Percentiles rank a stretch among this genome's conserved stretches.
Conservation (phyloP, 2,113 vertebrate species). For the Rhegmatorhina hoffmannsi region DNA sequence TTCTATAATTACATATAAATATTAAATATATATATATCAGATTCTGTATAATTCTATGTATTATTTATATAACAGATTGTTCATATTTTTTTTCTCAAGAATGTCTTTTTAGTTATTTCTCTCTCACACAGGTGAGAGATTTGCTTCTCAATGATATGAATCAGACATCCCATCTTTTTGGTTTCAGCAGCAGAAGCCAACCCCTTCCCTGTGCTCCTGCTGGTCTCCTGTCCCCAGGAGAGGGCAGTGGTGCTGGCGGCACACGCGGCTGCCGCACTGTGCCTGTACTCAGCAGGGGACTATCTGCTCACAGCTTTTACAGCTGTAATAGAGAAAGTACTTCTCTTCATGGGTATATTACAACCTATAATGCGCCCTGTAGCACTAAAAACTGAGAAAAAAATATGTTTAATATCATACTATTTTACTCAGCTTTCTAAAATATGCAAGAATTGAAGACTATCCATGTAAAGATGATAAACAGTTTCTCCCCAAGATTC, state of each 20-base stretch:
- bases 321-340: neutral
- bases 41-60: neutral
- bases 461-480: neutral
- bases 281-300: neutral
- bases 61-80: neutral
- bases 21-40: neutral
- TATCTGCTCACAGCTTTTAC: neutral
- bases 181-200: neutral
- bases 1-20: neutral
- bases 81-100: neutral
- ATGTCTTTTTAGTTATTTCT: neutral
- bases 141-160: neutral
- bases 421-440: neutral
- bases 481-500: neutral
- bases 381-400: neutral
- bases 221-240: neutral
- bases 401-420: neutral
- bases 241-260: neutral
- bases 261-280: accelerated
- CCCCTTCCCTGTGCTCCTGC: neutral
- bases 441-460: neutral
- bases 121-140: neutral
- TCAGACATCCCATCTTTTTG: neutral
- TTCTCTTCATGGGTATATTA: neutral
- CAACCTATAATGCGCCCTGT: neutral